phyloP scores from a whole-genome alignment of 1,140 invertebrate genomes.

The Drosophila sechellia region DNA sequence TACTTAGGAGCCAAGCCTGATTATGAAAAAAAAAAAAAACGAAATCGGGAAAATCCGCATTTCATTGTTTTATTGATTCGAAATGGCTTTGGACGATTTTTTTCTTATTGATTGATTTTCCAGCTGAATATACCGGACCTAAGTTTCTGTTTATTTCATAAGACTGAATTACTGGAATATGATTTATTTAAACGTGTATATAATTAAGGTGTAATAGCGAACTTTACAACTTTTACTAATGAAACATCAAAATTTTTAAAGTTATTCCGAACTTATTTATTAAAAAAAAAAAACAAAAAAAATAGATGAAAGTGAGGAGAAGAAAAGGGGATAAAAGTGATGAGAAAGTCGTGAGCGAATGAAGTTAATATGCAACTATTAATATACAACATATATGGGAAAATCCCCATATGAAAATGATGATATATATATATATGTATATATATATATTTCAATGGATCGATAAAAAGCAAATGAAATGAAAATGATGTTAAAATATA shows the following conservation, averaged over 20 bases:
- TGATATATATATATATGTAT: constrained; percentile 64
- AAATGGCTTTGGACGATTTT: constrained; percentile 34
- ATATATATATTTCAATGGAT: constrained; percentile 81
- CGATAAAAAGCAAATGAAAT: constrained; percentile 58
- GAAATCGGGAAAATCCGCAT: constrained; percentile 12
- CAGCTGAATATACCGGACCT: constrained; percentile 73
- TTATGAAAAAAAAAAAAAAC: constrained; percentile 13
- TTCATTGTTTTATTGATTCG: constrained; percentile 39
- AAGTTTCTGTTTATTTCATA: constrained; percentile 84
- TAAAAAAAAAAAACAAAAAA: constrained; percentile 36
- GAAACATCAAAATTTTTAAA: constrained; percentile 77
- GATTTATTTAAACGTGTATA: constrained; percentile 63
- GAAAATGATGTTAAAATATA: constrained; percentile 72
- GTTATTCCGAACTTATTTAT: constrained; percentile 76
- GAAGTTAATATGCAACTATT: constrained; percentile 64
- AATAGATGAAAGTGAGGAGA: constrained; percentile 11
- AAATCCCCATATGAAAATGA: constrained; percentile 33
- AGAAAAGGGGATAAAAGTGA: constrained; percentile 16
- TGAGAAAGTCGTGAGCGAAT: constrained; percentile 28
- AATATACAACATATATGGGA: constrained; percentile 49
- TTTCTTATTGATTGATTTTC: constrained; percentile 53
- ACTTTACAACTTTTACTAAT: constrained; percentile 80
- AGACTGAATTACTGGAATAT: constrained; percentile 83
- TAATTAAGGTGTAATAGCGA: constrained; percentile 57
- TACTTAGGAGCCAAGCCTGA: constrained; percentile 37